Conservation (phyloP, 2,888 invertebrate species). For the Miltochrista miniata region DNA sequence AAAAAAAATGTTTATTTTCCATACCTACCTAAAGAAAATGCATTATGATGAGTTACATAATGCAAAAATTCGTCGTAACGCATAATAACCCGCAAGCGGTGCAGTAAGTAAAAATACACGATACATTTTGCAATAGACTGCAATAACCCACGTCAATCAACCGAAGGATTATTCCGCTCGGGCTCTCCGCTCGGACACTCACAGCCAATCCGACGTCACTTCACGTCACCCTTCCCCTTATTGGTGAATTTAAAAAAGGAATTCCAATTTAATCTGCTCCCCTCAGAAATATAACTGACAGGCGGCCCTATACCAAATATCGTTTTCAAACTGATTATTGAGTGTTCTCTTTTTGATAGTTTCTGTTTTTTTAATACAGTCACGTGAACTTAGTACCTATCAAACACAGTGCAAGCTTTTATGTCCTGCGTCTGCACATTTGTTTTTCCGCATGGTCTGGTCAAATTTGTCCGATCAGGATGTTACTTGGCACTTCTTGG, state of each 20-base stretch:
- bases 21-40: too few species aligned
- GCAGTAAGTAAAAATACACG: not conserved
- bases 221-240: conserved; percentile 72
- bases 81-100: not conserved
- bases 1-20: too few species aligned
- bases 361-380: conserved; percentile 13
- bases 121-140: conserved; percentile 24
- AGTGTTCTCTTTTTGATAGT: conserved; percentile 43
- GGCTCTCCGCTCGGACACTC: conserved; percentile 67
- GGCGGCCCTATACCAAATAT: conserved; percentile 48
- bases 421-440: too few species aligned
- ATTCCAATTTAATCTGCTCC: conserved; percentile 79
- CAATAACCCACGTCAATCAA: conserved; percentile 66
- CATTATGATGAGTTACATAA: too few species aligned
- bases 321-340: conserved; percentile 38
- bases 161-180: conserved; percentile 69
- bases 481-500: too few species aligned
- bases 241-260: conserved; percentile 81
- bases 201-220: conserved; percentile 70
- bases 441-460: too few species aligned
- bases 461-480: too few species aligned
- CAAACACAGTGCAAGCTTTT: too few species aligned
- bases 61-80: too few species aligned
- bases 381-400: not conserved
- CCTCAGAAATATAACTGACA: conserved; percentile 63